Percentiles rank a stretch among this genome's conserved stretches.
Conservation (phyloP, 2,888 invertebrate species). For the Callyntrura guangdongensis region DNA sequence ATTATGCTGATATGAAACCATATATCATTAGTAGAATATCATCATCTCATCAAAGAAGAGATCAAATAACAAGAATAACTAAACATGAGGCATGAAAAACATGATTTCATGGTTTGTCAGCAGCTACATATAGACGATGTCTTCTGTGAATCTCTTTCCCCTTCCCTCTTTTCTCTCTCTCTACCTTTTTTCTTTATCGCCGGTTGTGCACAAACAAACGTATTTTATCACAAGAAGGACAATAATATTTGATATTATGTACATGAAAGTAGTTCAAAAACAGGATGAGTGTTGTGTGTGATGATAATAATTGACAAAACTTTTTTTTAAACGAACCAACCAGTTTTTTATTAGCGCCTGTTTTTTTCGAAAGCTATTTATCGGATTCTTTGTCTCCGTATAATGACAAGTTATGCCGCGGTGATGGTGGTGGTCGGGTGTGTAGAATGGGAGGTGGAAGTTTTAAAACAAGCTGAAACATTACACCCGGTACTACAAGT, state of each 20-base stretch:
- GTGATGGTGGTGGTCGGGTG: constrained; percentile 30
- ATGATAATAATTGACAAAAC: constrained; percentile 36
- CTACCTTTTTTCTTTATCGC: not conserved
- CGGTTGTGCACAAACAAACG: not conserved
- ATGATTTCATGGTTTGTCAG: constrained; percentile 70
- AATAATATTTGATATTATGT: constrained; percentile 5
- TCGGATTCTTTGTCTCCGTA: not conserved
- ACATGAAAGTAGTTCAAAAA: constrained; percentile 55
- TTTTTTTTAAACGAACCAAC: not conserved
- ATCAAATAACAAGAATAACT: constrained; percentile 22
- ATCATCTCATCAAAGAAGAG: constrained; percentile 35
- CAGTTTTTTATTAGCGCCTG: constrained; percentile 9
- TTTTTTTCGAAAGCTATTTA: constrained; percentile 27
- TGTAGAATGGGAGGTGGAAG: not conserved
- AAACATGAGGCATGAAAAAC: constrained; percentile 61
- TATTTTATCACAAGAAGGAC: not conserved
- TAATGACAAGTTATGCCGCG: not conserved
- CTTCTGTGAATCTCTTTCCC: not conserved
- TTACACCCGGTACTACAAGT: not conserved
- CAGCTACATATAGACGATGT: too few species aligned
- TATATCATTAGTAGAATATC: constrained; percentile 13
- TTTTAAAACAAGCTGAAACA: constrained; percentile 10
- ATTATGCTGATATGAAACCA: constrained; percentile 42
- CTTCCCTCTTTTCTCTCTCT: not conserved
- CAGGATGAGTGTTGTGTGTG: constrained; percentile 49